phyloP scores from a whole-genome alignment of 1,140 invertebrate species.

The Camponotus vicinus region DNA sequence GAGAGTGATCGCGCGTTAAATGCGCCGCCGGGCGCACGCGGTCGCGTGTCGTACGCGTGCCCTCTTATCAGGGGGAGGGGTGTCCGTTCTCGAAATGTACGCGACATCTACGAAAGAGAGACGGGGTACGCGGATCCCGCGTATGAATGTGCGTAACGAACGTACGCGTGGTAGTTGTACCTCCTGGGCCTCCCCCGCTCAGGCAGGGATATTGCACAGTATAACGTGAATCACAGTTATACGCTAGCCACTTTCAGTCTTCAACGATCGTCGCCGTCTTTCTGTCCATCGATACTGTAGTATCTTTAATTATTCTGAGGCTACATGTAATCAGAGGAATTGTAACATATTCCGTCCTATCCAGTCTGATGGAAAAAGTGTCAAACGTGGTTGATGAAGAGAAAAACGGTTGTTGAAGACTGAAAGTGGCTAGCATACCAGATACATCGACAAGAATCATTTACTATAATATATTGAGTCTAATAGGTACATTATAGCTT shows the following conservation, averaged over 20 bases:
- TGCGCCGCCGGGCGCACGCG: slow-evolving; percentile 82
- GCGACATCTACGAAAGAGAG: slow-evolving; percentile 62
- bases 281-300: background rate
- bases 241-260: slow-evolving; percentile 67
- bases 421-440: slow-evolving; percentile 62
- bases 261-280: slow-evolving; percentile 31
- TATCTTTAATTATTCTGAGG: no score
- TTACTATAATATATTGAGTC: background rate
- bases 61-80: slow-evolving; percentile 47
- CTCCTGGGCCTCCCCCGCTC: slow-evolving; percentile 19
- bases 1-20: slow-evolving; percentile 86
- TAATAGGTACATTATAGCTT: no score
- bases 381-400: background rate
- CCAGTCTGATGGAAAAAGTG: background rate
- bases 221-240: slow-evolving; percentile 65
- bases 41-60: slow-evolving; percentile 84
- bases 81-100: slow-evolving; percentile 34
- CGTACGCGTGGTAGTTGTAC: slow-evolving; percentile 27
- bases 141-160: slow-evolving; percentile 25
- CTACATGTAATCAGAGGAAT: background rate
- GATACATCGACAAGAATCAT: slow-evolving; percentile 27
- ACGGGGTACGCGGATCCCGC: slow-evolving; percentile 39
- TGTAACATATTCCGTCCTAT: background rate
- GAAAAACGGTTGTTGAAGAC: slow-evolving; percentile 33
- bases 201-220: slow-evolving; percentile 30